Evolutionary conservation across 2,113 vertebrate genomes (phyloP), one percentile per base, ranked within the genome.

Genomic region (Dipodomys merriami): DNA sequence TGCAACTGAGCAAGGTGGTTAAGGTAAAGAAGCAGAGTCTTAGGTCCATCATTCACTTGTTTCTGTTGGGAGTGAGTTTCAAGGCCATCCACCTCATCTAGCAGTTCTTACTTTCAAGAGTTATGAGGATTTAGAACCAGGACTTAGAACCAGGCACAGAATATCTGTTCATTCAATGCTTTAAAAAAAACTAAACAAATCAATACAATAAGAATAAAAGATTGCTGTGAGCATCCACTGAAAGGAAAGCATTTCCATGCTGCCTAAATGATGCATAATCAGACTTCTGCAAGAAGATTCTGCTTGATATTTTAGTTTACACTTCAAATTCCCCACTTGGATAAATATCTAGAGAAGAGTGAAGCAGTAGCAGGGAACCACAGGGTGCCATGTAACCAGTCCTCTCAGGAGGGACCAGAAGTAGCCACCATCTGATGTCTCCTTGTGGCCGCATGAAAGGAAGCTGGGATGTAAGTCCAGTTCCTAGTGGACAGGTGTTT

Each of bases 401-500:
- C 68, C 68, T 71, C 64, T 92, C 69, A 77, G 90, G 91, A 27
- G 90, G 94, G 23, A 33, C 23, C 82, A 92, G 94, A 93, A 96
- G 95, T 85, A 71, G 76, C 78, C 77, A 69, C 96, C 96, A 76
- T 94, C 86, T 95, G 95, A 89, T 35, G 72, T 73, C 90, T 92
- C 94, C 95, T 92, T 89, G 39, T 68, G 91, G 30, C 62, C 39
- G 10, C 30, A 30, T 80, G 65, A 88, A 87, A 87, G 67, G 85
- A 94, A 94, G 19, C 76, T 95, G 84, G 82, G 93, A 27, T 88
- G 65, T 95, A 81, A 96, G 0, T 71, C 69, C 65, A 93, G 86
- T 84, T 97, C 95, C 93, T 96, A 80, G 88, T 88, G 91, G 96
- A 96, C 97, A 97, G 96, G 96, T 97, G 95, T 95, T 96, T 80